Percentiles rank a stretch among this genome's conserved stretches.
Conservation (phyloP, 2,888 invertebrate species). For the Drosophila setosimentum region DNA sequence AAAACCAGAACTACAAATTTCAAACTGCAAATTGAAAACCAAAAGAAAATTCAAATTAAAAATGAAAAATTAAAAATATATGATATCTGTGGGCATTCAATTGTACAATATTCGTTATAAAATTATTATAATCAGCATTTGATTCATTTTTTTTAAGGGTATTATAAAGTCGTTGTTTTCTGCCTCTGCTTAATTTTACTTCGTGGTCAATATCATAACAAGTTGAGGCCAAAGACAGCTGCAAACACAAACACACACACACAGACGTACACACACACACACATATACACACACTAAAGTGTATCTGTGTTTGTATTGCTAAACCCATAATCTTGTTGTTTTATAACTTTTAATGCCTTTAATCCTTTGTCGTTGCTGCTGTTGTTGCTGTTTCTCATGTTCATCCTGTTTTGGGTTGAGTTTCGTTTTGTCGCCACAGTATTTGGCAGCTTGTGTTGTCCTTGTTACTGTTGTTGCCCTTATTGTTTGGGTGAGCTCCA, state of each 20-base stretch:
- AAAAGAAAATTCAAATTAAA: no score
- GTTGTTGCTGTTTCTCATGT: conserved; percentile 19
- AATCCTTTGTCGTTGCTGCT: conserved; percentile 62
- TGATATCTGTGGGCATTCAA: no score
- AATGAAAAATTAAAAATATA: no score
- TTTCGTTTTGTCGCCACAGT: conserved; percentile 56
- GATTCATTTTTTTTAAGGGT: conserved; percentile 1
- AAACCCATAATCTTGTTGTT: conserved; percentile 77
- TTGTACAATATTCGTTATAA: neutral
- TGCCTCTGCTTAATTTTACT: neutral
- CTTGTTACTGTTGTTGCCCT: conserved; percentile 21
- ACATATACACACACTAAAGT: conserved; percentile 3
- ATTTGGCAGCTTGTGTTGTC: conserved; percentile 42
- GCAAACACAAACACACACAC: conserved; percentile 5
- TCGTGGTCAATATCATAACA: conserved; percentile 52
- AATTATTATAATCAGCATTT: neutral
- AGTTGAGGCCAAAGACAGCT: conserved; percentile 35
- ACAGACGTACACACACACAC: conserved; percentile 5
- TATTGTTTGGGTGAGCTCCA: conserved; percentile 27
- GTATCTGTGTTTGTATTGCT: conserved; percentile 56
- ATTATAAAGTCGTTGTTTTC: conserved; percentile 10
- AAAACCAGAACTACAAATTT: no score
- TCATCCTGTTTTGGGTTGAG: conserved; percentile 25
- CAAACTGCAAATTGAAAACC: no score
- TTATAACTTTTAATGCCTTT: conserved; percentile 79